Conservation (phyloP, 2,888 invertebrate genomes). For the Boloria selene region DNA sequence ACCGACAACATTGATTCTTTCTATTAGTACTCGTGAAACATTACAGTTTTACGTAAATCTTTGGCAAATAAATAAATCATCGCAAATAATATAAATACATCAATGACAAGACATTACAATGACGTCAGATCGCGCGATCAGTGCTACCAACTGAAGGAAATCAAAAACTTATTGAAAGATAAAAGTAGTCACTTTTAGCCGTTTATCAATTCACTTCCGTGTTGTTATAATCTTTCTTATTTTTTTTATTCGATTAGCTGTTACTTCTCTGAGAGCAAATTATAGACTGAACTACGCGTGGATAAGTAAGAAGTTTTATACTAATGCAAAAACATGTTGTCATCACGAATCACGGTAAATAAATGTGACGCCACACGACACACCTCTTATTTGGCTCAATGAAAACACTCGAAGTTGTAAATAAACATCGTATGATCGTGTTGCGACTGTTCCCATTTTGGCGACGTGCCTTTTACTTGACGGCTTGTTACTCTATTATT, state of each 20-base stretch:
- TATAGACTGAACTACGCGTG: slow-evolving; percentile 43
- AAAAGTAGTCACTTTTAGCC: slow-evolving; percentile 30
- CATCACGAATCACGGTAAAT: slow-evolving; percentile 34
- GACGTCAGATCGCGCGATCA: slow-evolving; percentile 74
- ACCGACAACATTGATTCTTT: slow-evolving; percentile 30
- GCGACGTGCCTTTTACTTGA: slow-evolving; percentile 26
- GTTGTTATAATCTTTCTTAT: slow-evolving; percentile 5
- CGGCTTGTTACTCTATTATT: slow-evolving; percentile 15
- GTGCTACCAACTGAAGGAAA: slow-evolving; percentile 56
- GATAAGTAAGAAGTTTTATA: slow-evolving; percentile 52
- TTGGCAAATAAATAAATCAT: slow-evolving; percentile 47
- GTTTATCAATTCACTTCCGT: slow-evolving; percentile 33
- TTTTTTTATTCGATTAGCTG: slow-evolving; percentile 25
- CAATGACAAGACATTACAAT: slow-evolving; percentile 55
- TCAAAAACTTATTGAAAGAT: slow-evolving; percentile 47
- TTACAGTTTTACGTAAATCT: slow-evolving; percentile 41
- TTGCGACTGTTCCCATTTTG: slow-evolving; percentile 53
- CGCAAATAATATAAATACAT: slow-evolving; percentile 62
- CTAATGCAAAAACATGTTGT: slow-evolving; percentile 63
- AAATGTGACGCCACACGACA: slow-evolving; percentile 46
- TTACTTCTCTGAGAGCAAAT: slow-evolving; percentile 40
- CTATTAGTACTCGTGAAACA: slow-evolving; percentile 27
- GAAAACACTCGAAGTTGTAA: slow-evolving; percentile 53
- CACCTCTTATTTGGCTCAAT: slow-evolving; percentile 59
- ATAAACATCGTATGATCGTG: slow-evolving; percentile 68